phyloP scores from a whole-genome alignment of 2,797 vertebrate genomes.

The Silurus lanzhouensis region DNA sequence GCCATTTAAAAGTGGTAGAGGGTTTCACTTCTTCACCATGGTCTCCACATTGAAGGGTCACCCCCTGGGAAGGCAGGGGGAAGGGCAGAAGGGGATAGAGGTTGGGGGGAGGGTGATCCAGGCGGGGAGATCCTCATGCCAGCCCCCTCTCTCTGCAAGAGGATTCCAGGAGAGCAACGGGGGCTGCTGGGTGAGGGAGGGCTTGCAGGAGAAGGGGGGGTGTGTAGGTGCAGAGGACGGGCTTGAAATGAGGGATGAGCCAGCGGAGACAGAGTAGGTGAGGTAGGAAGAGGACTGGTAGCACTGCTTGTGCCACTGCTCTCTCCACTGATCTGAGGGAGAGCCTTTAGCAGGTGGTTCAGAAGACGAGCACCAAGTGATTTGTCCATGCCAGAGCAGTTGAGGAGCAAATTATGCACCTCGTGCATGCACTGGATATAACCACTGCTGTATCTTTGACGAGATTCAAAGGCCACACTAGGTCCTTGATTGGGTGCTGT shows the following conservation, averaged over 20 bases:
- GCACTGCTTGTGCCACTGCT: neutral
- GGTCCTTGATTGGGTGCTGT: constrained; percentile 42
- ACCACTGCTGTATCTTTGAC: constrained; percentile 65
- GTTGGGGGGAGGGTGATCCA: constrained; percentile 47
- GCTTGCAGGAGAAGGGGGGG: constrained; percentile 42
- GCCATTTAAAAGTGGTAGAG: constrained; percentile 39
- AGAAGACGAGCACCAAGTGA: constrained; percentile 63
- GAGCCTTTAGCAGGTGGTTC: constrained; percentile 66
- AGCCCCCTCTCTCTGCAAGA: constrained; percentile 35
- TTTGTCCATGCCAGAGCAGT: constrained; percentile 67
- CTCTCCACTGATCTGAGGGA: constrained; percentile 60
- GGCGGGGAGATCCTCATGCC: constrained; percentile 37
- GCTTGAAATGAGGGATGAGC: constrained; percentile 44
- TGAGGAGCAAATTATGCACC: constrained; percentile 67
- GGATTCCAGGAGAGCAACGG: constrained; percentile 38
- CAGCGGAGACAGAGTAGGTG: constrained; percentile 49
- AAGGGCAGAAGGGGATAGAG: constrained; percentile 46
- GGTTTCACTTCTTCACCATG: constrained; percentile 60
- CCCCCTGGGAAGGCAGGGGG: constrained; percentile 54
- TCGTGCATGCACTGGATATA: constrained; percentile 71
- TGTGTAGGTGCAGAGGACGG: constrained; percentile 35
- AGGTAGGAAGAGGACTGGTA: constrained; percentile 42
- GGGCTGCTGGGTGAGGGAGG: constrained; percentile 50
- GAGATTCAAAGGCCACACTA: constrained; percentile 60
- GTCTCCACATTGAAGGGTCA: constrained; percentile 69